A percentile compares a stretch with the other conserved stretches of the same genome.
phyloP scores from a whole-genome alignment of 2,113 vertebrate species.

The Pterophyllum scalare region DNA sequence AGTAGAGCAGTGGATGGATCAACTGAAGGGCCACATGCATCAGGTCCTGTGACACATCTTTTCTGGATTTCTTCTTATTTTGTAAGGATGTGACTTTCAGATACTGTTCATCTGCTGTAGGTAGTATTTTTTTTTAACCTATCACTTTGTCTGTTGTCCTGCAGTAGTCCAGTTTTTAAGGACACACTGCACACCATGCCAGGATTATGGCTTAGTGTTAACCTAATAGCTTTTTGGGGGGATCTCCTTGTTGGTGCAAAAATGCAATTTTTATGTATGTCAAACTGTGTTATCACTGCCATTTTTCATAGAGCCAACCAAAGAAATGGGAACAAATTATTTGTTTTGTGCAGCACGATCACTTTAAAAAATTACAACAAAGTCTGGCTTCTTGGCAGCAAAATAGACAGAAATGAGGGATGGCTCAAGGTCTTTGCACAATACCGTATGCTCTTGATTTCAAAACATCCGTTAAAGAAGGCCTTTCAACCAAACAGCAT shows the following conservation, averaged over 20 bases:
- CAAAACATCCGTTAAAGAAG: neutral
- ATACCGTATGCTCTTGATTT: neutral
- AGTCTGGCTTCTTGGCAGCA: neutral
- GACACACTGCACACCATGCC: neutral
- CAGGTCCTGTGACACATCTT: too few relatives aligned
- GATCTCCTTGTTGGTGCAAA: neutral
- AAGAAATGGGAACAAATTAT: neutral
- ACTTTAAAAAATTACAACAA: neutral
- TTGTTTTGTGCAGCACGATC: neutral
- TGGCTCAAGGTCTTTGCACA: neutral
- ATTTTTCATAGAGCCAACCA: neutral
- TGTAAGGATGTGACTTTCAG: neutral
- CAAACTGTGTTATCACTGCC: neutral
- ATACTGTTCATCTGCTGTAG: neutral
- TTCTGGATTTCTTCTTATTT: neutral
- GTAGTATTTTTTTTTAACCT: neutral
- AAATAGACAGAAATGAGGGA: neutral
- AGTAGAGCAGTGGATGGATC: too few relatives aligned
- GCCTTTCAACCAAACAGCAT: slow-evolving; percentile 12
- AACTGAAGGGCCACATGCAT: too few relatives aligned
- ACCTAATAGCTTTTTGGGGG: too few relatives aligned
- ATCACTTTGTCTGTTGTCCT: neutral
- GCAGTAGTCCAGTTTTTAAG: neutral
- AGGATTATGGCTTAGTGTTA: neutral
- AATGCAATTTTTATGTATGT: neutral